A percentile compares a stretch with the other conserved stretches of the same genome.
Conservation (phyloP, 2,797 vertebrate genomes). For the Lagorchestes hirsutus region DNA sequence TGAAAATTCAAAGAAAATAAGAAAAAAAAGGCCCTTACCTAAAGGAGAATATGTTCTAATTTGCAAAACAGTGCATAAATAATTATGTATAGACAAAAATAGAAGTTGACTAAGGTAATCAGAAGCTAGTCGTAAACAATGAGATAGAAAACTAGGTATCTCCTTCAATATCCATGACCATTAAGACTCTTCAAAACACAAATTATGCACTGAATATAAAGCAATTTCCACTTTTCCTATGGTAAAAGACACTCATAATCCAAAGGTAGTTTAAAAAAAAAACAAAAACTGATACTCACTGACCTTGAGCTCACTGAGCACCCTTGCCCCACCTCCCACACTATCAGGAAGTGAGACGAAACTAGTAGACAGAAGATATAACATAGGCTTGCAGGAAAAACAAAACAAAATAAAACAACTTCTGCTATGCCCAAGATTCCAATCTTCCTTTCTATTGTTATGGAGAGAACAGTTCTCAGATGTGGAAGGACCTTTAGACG, state of each 20-base stretch:
- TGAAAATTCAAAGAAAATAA: not conserved
- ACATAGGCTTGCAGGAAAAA: not conserved
- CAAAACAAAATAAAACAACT: too few relatives aligned
- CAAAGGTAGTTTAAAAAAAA: not conserved
- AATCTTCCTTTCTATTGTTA: too few relatives aligned
- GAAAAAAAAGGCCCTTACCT: not conserved
- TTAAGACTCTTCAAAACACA: not conserved
- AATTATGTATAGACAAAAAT: not conserved
- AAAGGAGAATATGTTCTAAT: not conserved
- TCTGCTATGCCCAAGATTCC: too few relatives aligned
- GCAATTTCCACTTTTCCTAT: not conserved
- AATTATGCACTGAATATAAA: not conserved
- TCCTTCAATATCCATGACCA: not conserved
- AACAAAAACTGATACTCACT: not conserved
- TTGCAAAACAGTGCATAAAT: not conserved
- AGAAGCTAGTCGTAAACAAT: not conserved
- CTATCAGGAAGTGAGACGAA: not conserved
- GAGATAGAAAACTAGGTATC: not conserved
- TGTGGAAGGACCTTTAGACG: too few relatives aligned
- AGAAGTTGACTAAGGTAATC: not conserved
- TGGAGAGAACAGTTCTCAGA: too few relatives aligned
- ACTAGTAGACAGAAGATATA: not conserved
- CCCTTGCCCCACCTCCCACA: rapidly evolving
- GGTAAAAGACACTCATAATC: not conserved
- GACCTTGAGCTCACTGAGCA: not conserved